Evolutionary conservation across 1,140 invertebrate genomes (phyloP).

Genomic region (Nasonia longicornis): DNA sequence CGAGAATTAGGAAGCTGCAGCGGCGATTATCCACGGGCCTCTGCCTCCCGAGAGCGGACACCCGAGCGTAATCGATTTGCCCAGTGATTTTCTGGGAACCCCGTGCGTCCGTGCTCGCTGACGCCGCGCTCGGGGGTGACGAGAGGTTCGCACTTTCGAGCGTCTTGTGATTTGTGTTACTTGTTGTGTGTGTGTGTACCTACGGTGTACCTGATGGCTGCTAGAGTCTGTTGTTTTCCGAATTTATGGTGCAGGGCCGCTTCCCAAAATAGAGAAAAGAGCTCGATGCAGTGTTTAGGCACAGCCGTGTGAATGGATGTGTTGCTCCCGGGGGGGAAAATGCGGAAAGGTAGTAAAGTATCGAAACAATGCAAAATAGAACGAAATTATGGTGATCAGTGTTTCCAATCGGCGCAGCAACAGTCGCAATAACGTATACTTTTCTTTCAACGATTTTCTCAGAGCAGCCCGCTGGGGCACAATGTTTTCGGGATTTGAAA

Average conservation of each 20-base stretch:
- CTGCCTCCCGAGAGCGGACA: slow-evolving; percentile 5
- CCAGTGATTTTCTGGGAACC: slow-evolving; percentile 14
- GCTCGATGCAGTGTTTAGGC: too few species aligned
- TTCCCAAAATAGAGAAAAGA: background rate
- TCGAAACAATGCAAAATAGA: too few species aligned
- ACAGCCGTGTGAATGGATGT: too few species aligned
- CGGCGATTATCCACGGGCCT: slow-evolving; percentile 39
- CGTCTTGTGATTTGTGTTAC: background rate
- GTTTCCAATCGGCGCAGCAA: too few species aligned
- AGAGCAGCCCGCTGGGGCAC: too few species aligned
- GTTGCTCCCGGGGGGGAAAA: too few species aligned
- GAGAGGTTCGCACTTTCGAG: background rate
- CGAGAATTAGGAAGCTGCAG: slow-evolving; percentile 27
- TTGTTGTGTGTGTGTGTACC: background rate
- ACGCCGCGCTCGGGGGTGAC: background rate
- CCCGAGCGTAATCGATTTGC: slow-evolving; percentile 30
- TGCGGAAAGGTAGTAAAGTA: too few species aligned
- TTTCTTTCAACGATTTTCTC: too few species aligned
- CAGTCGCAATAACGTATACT: too few species aligned
- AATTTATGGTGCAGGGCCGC: background rate
- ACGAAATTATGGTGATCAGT: too few species aligned
- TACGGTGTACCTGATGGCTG: background rate
- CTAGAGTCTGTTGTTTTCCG: background rate
- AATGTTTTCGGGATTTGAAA: background rate
- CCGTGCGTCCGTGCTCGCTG: background rate